Evolutionary conservation across 2,888 invertebrate species (phyloP), one percentile per base, ranked within the genome.

Genomic region (Mesopsocus fuscifrons): DNA sequence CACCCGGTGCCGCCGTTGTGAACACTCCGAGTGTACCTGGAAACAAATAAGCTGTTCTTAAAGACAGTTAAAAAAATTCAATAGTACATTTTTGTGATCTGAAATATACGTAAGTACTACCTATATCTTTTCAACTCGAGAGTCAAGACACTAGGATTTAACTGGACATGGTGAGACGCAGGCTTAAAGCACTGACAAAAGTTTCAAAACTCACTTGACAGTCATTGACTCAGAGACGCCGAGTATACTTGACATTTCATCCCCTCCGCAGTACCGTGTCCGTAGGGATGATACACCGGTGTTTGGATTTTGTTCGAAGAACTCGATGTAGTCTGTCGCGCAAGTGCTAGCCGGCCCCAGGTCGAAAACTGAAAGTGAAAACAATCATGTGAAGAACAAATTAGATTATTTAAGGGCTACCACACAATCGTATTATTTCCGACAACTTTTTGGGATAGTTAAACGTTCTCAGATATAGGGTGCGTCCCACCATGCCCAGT

Each of bases 1-100:
- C 80, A 84, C 16, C 84, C 84, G 2, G 68, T 67, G 6, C 82
- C 83, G 17, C 71, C 70, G 52, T 78, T 82, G 51, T 77, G 77
- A 40, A 68, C 59, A 9, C 71, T 71, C 22, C 79, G 76, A 33
- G 63, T 65, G 54, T 76, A 80, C 26, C 11, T 26, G 26, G 11
- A n/a, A n/a, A n/a, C n/a, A n/a, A n/a, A n/a, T n/a, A n/a, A n/a
- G n/a, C n/a, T n/a, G n/a, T n/a, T n/a, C n/a, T n/a, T n/a, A n/a
- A n/a, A n/a, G n/a, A n/a, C n/a, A n/a, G n/a, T n/a, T n/a, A n/a
- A n/a, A n/a, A n/a, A n/a, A n/a, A n/a, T n/a, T n/a, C n/a, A n/a
- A n/a, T n/a, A n/a, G n/a, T n/a, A n/a, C n/a, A n/a, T n/a, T n/a
- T n/a, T n/a, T n/a, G n/a, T n/a, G n/a, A n/a, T n/a, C n/a, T n/a